Percentiles rank a stretch among this genome's conserved stretches.
Evolutionary conservation across 2,888 invertebrate species (phyloP).

Genomic region (Aricia artaxerxes): DNA sequence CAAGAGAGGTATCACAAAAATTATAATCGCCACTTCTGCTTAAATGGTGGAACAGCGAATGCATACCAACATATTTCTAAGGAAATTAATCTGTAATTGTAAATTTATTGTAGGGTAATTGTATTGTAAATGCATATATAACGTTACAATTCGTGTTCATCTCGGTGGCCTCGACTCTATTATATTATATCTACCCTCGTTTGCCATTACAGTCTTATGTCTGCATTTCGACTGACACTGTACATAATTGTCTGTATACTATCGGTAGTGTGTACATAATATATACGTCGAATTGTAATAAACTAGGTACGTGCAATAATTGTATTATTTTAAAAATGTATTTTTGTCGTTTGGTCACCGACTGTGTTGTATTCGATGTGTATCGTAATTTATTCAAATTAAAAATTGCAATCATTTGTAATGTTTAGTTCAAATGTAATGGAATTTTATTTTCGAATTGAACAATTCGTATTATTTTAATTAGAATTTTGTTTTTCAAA

Average conservation of each 20-base stretch:
- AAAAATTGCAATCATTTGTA: constrained; percentile 46
- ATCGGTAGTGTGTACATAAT: constrained; percentile 36
- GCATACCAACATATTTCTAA: constrained; percentile 71
- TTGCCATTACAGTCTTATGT: constrained; percentile 33
- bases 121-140: constrained; percentile 61
- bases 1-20: constrained; percentile 51
- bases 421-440: constrained; percentile 59
- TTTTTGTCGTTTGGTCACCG: constrained; percentile 37
- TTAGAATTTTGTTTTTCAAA: not conserved
- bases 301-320: constrained; percentile 41
- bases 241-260: constrained; percentile 30
- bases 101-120: constrained; percentile 62
- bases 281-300: constrained; percentile 31
- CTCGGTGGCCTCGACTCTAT: constrained; percentile 39
- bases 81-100: constrained; percentile 76
- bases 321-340: constrained; percentile 33
- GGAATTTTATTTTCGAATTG: constrained; percentile 1
- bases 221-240: constrained; percentile 33
- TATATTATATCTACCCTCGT: constrained; percentile 14
- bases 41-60: constrained; percentile 51
- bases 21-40: constrained; percentile 50
- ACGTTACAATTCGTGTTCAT: constrained; percentile 33
- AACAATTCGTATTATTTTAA: not conserved
- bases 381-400: constrained; percentile 22
- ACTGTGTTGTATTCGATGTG: constrained; percentile 39